A percentile compares a stretch with the other conserved stretches of the same genome.
Conservation (phyloP, 2,888 invertebrate species). For the Drosophila stalkeri region DNA sequence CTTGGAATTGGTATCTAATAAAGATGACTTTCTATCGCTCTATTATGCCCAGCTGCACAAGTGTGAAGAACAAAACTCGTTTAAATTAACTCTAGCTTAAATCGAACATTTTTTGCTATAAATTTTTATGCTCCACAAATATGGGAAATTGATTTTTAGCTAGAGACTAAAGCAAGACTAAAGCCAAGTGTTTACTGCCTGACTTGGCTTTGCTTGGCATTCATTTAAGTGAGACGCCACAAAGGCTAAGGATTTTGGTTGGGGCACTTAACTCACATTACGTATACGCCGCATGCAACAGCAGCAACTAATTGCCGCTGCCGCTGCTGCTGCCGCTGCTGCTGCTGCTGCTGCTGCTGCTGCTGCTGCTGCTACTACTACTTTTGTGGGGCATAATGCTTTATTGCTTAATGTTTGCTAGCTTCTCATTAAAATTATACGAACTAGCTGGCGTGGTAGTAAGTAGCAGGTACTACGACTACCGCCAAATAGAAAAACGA, state of each 20-base stretch:
- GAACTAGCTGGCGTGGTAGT: conserved; percentile 19
- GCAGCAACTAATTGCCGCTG: conserved; percentile 53
- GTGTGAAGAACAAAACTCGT: conserved; percentile 10
- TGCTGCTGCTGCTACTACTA: not conserved
- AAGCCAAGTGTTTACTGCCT: no score
- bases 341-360: conserved; percentile 10
- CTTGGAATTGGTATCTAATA: conserved; percentile 46
- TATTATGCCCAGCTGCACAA: conserved; percentile 10
- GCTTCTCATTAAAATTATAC: conserved; percentile 73
- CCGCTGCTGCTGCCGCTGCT: conserved; percentile 13
- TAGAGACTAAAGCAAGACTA: not conserved
- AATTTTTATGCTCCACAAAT: not conserved
- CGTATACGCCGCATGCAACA: conserved; percentile 38
- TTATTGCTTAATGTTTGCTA: conserved; percentile 53
- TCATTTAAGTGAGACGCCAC: conserved; percentile 26
- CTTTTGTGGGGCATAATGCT: conserved; percentile 46
- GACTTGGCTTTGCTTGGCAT: not conserved
- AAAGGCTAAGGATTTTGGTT: conserved; percentile 13
- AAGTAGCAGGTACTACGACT: conserved; percentile 32
- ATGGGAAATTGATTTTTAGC: not conserved
- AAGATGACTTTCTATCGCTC: conserved; percentile 29
- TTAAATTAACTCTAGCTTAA: not conserved
- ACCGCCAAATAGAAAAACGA: conserved; percentile 67
- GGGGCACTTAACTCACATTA: conserved; percentile 47
- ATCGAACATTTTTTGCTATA: not conserved